Conservation (phyloP, 2,113 vertebrate genomes). For the Crotalus viridis region DNA sequence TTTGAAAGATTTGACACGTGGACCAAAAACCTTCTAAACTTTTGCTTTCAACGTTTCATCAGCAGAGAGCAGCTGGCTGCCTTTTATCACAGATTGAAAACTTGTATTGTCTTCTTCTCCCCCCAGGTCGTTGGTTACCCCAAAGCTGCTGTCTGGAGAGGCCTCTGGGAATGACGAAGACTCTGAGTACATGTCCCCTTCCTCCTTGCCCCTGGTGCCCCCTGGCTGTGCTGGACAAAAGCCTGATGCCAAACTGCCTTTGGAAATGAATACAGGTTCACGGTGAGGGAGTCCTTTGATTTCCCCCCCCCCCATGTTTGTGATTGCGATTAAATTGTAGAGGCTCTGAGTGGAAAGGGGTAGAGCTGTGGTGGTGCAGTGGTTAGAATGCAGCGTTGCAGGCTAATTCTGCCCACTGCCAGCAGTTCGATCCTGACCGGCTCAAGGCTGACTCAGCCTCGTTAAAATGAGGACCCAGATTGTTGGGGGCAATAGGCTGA, state of each 20-base stretch:
- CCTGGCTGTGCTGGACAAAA: conserved; percentile 71
- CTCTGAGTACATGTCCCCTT: conserved; percentile 94
- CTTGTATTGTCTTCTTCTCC: neutral
- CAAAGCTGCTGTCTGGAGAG: conserved; percentile 76
- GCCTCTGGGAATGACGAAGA: conserved; percentile 85
- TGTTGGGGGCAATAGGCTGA: neutral
- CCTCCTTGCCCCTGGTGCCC: conserved; percentile 82
- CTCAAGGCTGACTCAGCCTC: neutral
- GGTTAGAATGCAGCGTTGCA: neutral
- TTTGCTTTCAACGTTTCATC: neutral
- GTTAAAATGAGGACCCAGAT: neutral
- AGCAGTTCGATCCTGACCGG: neutral
- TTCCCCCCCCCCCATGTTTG: neutral
- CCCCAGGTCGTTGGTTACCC: conserved; percentile 76
- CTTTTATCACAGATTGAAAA: neutral
- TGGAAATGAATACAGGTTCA: conserved; percentile 65
- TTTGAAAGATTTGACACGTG: neutral
- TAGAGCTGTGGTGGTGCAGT: neutral
- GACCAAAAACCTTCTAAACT: neutral
- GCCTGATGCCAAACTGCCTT: conserved; percentile 67
- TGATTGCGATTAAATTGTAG: neutral
- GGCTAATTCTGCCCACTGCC: neutral
- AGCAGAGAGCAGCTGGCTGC: neutral
- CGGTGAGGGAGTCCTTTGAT: conserved; percentile 55
- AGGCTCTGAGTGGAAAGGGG: no score